Evolutionary conservation across 2,888 invertebrate genomes (phyloP), one percentile per base, ranked within the genome.

Genomic region (Steinernema carpocapsae): DNA sequence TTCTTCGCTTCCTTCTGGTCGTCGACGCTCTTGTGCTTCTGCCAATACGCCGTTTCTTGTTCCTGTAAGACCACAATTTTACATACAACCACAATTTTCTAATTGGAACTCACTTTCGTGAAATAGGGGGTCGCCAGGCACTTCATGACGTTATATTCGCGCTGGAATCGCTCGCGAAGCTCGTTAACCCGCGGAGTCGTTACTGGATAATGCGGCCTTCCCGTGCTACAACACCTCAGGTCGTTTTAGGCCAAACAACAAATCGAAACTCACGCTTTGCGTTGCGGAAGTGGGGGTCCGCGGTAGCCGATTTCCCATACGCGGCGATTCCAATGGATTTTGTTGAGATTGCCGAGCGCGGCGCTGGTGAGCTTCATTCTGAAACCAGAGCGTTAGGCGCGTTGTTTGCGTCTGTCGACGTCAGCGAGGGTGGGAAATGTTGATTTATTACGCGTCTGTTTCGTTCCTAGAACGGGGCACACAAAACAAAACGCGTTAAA

Each of bases 271-370:
- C 72, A 86, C 86, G 84, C 83, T 79, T 85, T 84, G 59, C 81
- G 80, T 51, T 82, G 82, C 0, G 86, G 81, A 48, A 84, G 76
- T 46, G 82, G 80, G 4, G 82, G 80, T 56, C 86, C 86, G 17
- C 82, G 78, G 74, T 87, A 86, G 56, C 86, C 86, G 72, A 84
- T 78, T 75, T 86, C 83, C 85, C 85, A 86, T n/a, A 83, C 77
- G 46, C 83, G 76, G 56, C 86, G 79, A 77, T 86, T 80, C 86
- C 86, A 86, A 59, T 85, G 83, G 12, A 79, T 64, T 24, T 76
- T 77, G 76, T 85, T 85, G 71, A 85, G 76, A 76, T 85, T 85
- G 43, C 82, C 74, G 22, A 73, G 51, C 1, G 78, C 51, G 24
- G 76, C 77, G 43, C 76, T 72, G 37, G 78, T 73, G 1, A 80